Evolutionary conservation across 2,888 invertebrate species (phyloP).

Genomic region (Acanthosepion pharaonis): DNA sequence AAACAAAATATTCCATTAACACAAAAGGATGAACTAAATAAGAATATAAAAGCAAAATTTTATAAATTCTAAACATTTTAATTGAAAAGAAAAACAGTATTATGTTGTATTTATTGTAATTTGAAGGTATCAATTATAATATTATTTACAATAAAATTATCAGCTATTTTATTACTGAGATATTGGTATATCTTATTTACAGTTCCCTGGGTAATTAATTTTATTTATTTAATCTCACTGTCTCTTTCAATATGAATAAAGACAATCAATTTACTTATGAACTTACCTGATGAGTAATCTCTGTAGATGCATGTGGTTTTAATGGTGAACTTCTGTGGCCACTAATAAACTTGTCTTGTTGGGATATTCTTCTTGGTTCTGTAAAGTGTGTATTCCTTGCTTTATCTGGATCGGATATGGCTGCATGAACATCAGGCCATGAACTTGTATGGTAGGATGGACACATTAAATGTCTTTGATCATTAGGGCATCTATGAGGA

Average conservation of each 20-base stretch:
- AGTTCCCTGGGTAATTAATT: background rate
- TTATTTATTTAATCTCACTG: background rate
- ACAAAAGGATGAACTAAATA: background rate
- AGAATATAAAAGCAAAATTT: background rate
- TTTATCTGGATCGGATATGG: slow-evolving; percentile 17
- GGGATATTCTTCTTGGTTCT: slow-evolving; percentile 2
- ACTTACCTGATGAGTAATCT: slow-evolving; percentile 14
- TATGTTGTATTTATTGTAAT: background rate
- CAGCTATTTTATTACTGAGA: background rate
- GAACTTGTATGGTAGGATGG: slow-evolving; percentile 8
- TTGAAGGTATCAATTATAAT: background rate
- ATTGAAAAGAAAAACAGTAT: background rate
- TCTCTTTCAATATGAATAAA: background rate
- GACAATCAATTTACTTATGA: background rate
- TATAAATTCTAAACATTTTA: background rate
- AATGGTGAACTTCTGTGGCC: background rate
- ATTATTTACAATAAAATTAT: background rate
- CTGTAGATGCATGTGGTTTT: background rate
- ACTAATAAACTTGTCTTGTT: background rate
- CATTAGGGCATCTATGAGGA: background rate
- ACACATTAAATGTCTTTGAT: slow-evolving; percentile 33
- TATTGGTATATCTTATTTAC: background rate
- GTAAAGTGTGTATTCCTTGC: background rate
- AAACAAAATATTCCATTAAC: background rate
- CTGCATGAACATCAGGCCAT: background rate